These are phyloP conservation scores for Pogonocherus hispidulus DNA, from an alignment of 2,888 invertebrate genomes.

Conservation along the genomic window DNA sequence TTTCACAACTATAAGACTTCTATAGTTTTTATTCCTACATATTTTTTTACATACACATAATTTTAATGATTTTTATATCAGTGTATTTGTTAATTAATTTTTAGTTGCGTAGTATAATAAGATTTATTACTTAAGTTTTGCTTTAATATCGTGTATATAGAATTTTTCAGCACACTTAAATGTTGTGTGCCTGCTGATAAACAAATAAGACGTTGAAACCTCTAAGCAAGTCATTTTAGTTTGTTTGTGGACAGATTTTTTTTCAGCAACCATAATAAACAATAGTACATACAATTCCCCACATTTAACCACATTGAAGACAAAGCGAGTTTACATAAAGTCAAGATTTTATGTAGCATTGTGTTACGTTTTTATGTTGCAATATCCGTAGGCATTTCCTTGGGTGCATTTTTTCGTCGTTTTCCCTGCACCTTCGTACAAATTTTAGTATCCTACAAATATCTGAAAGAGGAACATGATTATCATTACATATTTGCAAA, in stretches of 20 bases:
- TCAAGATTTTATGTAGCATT: slow-evolving; percentile 51
- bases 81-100: slow-evolving; percentile 70
- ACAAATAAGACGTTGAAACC: slow-evolving; percentile 58
- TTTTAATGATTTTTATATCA: slow-evolving; percentile 66
- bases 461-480: not conserved
- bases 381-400: slow-evolving; percentile 54
- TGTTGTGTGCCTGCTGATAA: slow-evolving; percentile 66
- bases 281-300: slow-evolving; percentile 67
- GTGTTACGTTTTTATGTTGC: slow-evolving; percentile 58
- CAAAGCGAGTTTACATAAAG: slow-evolving; percentile 39
- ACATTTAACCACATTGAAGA: slow-evolving; percentile 69
- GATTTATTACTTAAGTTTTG: slow-evolving; percentile 66
- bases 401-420: slow-evolving; percentile 51
- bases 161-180: slow-evolving; percentile 64
- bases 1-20: slow-evolving; percentile 67
- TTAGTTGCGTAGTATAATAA: slow-evolving; percentile 62
- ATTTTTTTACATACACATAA: slow-evolving; percentile 68
- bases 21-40: slow-evolving; percentile 68
- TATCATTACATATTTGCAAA: not conserved
- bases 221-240: slow-evolving; percentile 61
- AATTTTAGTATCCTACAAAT: slow-evolving; percentile 11
- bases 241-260: slow-evolving; percentile 58
- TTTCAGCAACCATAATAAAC: slow-evolving; percentile 65
- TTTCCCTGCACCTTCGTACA: slow-evolving; percentile 34
- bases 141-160: slow-evolving; percentile 65